Evolutionary conservation across 2,888 invertebrate genomes (phyloP), one percentile per base, ranked within the genome.

Genomic region (Belgica antarctica): DNA sequence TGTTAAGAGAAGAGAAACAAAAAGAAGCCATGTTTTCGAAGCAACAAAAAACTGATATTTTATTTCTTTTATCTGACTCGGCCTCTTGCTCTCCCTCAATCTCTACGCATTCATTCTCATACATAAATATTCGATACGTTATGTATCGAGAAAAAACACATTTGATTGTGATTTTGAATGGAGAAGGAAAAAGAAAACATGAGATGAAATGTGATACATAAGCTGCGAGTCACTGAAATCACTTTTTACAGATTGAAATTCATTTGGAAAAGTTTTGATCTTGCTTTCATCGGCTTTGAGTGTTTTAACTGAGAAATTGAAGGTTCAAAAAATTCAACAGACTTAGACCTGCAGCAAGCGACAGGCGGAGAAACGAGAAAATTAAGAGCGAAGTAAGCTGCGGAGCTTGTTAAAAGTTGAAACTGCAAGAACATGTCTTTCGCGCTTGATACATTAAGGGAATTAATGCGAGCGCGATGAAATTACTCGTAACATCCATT

Each of bases 161-260:
- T n/a, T n/a, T n/a, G n/a, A n/a, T n/a, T n/a, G 15, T 41, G n/a
- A 41, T 41, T 41, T 41, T 41, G 41, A n/a, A n/a, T 12, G n/a
- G 15, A 41, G 41, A 41, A 41, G 41, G n/a, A n/a, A n/a, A n/a
- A n/a, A 62, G n/a, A n/a, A n/a, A n/a, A n/a, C n/a, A n/a, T n/a
- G n/a, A 66, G 52, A 46, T 68, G 52, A 68, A 68, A 68, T 47
- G 65, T 68, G 47, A 68, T 68, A 68, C 68, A 68, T 68, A 41
- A 41, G 41, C 3, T 22, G 19, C 4, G 15, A 52, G 52, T 52
- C 52, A 22, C 19, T 52, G 52, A 22, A 52, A 22, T 22, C 52
- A 52, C n/a, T n/a, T n/a, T n/a, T n/a, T n/a, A n/a, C n/a, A n/a
- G n/a, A n/a, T n/a, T n/a, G n/a, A n/a, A n/a, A n/a, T n/a, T n/a